phyloP scores from a whole-genome alignment of 2,113 vertebrate species.

The Megaleporinus macrocephalus region DNA sequence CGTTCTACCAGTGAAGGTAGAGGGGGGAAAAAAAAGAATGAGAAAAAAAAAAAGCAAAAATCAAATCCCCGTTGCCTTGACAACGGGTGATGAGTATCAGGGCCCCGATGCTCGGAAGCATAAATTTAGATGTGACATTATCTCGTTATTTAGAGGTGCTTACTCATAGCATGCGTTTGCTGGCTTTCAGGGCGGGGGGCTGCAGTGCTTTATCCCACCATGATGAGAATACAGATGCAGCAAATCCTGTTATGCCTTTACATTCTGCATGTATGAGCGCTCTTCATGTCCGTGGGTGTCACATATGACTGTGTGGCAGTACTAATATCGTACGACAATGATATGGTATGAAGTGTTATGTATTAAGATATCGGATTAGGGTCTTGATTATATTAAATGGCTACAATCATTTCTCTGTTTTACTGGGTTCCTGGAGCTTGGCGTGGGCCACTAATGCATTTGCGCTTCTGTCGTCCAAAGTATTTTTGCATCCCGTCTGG shows the following conservation, averaged over 20 bases:
- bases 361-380: slow-evolving; percentile 15
- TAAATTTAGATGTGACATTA: slow-evolving; percentile 61
- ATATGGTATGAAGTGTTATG: background rate
- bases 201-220: slow-evolving; percentile 32
- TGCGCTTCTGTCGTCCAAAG: background rate
- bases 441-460: background rate
- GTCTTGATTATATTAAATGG: slow-evolving; percentile 25
- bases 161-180: slow-evolving; percentile 42
- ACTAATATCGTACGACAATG: background rate
- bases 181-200: background rate
- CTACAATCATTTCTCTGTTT: slow-evolving; percentile 11
- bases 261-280: background rate
- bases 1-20: slow-evolving; percentile 12
- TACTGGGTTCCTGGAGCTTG: slow-evolving; percentile 7
- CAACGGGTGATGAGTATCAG: slow-evolving; percentile 60
- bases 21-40: background rate
- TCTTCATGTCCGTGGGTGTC: background rate
- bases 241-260: slow-evolving; percentile 21
- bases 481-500: background rate
- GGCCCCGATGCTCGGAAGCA: slow-evolving; percentile 39
- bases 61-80: slow-evolving; percentile 60
- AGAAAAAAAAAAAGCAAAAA: background rate
- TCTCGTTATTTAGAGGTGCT: slow-evolving; percentile 55
- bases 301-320: background rate
- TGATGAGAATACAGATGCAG: slow-evolving; percentile 28